Base-by-base conservation (phyloP, 2,888 invertebrate genomes). In the Parnassius mnemosyne region DNA sequence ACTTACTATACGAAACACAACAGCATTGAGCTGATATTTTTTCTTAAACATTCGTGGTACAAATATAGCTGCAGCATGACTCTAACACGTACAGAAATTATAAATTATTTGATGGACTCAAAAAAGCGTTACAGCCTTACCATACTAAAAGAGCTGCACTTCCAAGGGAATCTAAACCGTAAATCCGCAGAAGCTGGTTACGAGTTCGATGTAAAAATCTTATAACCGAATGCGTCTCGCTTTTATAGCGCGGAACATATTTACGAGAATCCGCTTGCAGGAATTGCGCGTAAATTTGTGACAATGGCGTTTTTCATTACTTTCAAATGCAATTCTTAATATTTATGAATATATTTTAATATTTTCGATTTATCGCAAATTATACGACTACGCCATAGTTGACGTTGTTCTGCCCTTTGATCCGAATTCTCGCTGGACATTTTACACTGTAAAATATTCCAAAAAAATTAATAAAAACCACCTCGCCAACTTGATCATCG, bases 241-340 rank as follows among this genome's bases (percentile, higher is more conserved):
- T 88, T 87, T 89, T 89, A 89, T 80, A 73, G 78, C 76, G 71
- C 65, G 69, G 84, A 84, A 87, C 87, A 84, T 84, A 85, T 89
- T 89, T 88, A 87, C 84, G 84, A 77, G 79, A 78, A 78, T 80
- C 75, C 82, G 81, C 83, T 86, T 81, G 78, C 79, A 81, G 77
- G 79, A 79, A 84, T 80, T 82, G 84, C 79, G 79, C 83, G 83
- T 87, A 84, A 86, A 87, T 74, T 82, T 77, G 75, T 74, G 69
- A 73, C 74, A 71, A 78, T 75, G 77, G 76, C 74, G 79, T 80
- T 81, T 84, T 83, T 82, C 81, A 83, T 84, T 82, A 77, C 77
- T 58, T 58, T 52, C 50, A 13, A 60, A 69, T 67, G 68, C 61
- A 64, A 64, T 66, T 62, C 67, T 64, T 44, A 49, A 64, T 54